Conservation (phyloP, 2,888 invertebrate genomes). For the Diarsia brunnea region DNA sequence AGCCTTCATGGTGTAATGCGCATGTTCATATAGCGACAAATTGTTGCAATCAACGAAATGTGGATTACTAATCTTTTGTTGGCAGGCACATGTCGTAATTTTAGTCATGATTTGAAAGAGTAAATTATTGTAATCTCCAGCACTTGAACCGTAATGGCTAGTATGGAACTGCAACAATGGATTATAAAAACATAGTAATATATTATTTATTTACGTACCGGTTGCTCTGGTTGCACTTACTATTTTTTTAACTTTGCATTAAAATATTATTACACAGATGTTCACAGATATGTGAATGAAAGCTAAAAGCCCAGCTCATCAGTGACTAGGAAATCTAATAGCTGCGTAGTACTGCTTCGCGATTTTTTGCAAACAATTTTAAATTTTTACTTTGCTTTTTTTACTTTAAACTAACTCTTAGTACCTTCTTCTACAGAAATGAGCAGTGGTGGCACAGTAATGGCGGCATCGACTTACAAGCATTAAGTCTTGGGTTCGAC, state of each 20-base stretch:
- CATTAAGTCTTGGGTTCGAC: no score
- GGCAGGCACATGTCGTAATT: conserved; percentile 75
- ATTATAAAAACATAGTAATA: conserved; percentile 23
- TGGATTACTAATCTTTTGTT: conserved; percentile 83
- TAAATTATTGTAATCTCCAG: conserved; percentile 70
- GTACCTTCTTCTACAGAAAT: no score
- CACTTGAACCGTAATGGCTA: conserved; percentile 62
- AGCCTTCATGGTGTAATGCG: conserved; percentile 89
- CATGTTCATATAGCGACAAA: conserved; percentile 85
- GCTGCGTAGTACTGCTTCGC: background rate
- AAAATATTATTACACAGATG: background rate
- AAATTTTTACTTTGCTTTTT: no score
- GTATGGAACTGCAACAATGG: conserved; percentile 48
- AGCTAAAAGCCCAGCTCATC: background rate
- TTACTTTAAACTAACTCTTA: no score
- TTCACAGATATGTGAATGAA: background rate
- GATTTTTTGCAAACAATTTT: no score
- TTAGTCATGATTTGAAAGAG: conserved; percentile 70
- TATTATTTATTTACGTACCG: conserved; percentile 11
- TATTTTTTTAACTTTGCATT: conserved; percentile 7
- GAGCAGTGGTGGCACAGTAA: no score
- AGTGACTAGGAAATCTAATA: background rate
- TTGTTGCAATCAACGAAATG: conserved; percentile 88
- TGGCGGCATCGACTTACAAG: no score
- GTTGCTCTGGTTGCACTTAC: conserved; percentile 7